Conservation (phyloP, 2,888 invertebrate species). For the Smittia aterrima region DNA sequence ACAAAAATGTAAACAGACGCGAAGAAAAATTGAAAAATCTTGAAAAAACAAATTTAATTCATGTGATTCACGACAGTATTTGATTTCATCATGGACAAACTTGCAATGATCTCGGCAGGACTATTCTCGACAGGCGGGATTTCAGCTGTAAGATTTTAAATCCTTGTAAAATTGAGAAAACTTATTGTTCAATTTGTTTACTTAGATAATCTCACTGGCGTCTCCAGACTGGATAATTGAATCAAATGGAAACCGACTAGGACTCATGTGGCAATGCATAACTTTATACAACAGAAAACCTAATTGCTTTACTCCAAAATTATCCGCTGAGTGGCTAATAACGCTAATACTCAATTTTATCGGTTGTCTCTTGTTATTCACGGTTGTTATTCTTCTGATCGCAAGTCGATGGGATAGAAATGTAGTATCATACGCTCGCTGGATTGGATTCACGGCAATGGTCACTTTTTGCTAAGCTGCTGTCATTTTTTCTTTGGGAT, state of each 20-base stretch:
- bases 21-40: not conserved
- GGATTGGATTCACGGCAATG: slow-evolving; percentile 96
- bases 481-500: slow-evolving; percentile 94
- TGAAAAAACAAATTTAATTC: not conserved
- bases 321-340: slow-evolving; percentile 88
- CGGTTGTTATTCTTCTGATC: slow-evolving; percentile 80
- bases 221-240: slow-evolving; percentile 95
- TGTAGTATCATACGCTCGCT: slow-evolving; percentile 87
- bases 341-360: slow-evolving; percentile 89
- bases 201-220: slow-evolving; percentile 57
- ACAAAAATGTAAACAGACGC: not conserved
- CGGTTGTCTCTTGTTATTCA: slow-evolving; percentile 88
- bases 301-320: slow-evolving; percentile 83
- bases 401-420: slow-evolving; percentile 89
- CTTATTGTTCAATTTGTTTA: not conserved
- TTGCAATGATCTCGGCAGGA: slow-evolving; percentile 87
- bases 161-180: no score
- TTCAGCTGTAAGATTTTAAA: slow-evolving; percentile 69
- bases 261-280: slow-evolving; percentile 92
- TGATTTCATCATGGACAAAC: slow-evolving; percentile 72
- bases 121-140: slow-evolving; percentile 90
- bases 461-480: slow-evolving; percentile 93
- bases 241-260: slow-evolving; percentile 83
- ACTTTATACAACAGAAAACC: slow-evolving; percentile 85
- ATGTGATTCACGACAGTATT: not conserved